Evolutionary conservation across 2,888 invertebrate species (phyloP), one percentile per base, ranked within the genome.

Genomic region (Drosophila limbata): DNA sequence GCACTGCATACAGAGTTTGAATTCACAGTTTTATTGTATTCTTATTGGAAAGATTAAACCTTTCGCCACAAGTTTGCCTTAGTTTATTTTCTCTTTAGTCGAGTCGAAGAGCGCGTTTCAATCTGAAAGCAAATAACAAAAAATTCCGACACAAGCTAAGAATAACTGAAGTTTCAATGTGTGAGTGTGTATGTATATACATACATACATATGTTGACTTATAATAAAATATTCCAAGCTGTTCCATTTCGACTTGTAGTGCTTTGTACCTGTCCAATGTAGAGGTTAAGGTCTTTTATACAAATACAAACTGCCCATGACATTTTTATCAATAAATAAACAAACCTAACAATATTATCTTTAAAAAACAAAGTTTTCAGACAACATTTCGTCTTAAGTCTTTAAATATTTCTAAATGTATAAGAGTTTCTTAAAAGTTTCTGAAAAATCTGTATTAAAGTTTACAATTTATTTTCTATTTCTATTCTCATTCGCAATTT

Each of bases 1-100:
- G 39, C 64, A 73, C 53, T 59, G 13, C 21, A 53, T 28, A 13
- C 21, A 53, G 28, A 56, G 45, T 60, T 48, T 21, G 19, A 47
- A n/a, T 15, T 21, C 17, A 35, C 45, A 42, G 42, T 57, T 56
- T 47, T 15, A 47, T 4, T 28, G 15, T 28, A 19, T 48, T 48
- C 47, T 56, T 50, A 35, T 55, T 39, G 1, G 25, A 55, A 53
- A 59, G 21, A 48, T 42, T 44, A 40, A 40, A 40, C 44, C n/a
- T 45, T 37, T 56, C 35, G 17, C 35, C 21, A 15, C 15, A 25
- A 28, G 6, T 13, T 40, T 40, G 15, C 11, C 28, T 15, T 45
- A 21, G 13, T 40, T 17, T 37, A 19, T 25, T 8, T 28, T 28
- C 25, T 53, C 52, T 40, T 15, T 17, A 15, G 0, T 19, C 17